Conservation (phyloP, 1,140 invertebrate genomes). For the Asobara japonica region DNA sequence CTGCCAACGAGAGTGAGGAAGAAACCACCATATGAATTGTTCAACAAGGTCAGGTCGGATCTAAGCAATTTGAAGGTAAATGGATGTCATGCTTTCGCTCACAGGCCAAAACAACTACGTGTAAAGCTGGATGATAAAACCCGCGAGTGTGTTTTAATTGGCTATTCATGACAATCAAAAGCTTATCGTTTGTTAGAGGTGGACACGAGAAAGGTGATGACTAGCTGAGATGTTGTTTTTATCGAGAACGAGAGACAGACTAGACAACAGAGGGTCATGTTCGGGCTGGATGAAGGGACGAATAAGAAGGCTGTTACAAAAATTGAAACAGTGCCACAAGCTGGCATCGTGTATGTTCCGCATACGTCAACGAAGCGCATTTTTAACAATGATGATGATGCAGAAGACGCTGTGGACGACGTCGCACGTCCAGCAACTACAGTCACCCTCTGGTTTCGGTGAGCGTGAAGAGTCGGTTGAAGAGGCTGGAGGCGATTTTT, state of each 20-base stretch:
- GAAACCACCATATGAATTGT: slow-evolving; percentile 44
- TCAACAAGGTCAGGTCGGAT: slow-evolving; percentile 43
- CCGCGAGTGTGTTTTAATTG: slow-evolving; percentile 31
- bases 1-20: slow-evolving; percentile 27
- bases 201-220: not conserved
- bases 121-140: slow-evolving; percentile 40
- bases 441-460: too few relatives aligned
- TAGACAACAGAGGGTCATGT: not conserved
- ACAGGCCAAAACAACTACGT: slow-evolving; percentile 41
- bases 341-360: too few relatives aligned
- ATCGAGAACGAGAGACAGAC: not conserved
- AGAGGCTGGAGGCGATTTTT: too few relatives aligned
- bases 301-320: not conserved
- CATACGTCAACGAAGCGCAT: too few relatives aligned
- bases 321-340: too few relatives aligned
- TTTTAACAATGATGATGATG: too few relatives aligned
- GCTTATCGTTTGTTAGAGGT: slow-evolving; percentile 35
- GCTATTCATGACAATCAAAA: slow-evolving; percentile 37
- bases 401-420: too few relatives aligned
- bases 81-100: slow-evolving; percentile 45
- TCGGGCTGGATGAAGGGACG: not conserved
- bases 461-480: too few relatives aligned
- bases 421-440: too few relatives aligned
- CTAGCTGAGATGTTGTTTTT: not conserved
- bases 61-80: slow-evolving; percentile 47